A percentile compares a stretch with the other conserved stretches of the same genome.
Conservation (phyloP, 2,797 vertebrate genomes). For the Microcaecilia unicolor region DNA sequence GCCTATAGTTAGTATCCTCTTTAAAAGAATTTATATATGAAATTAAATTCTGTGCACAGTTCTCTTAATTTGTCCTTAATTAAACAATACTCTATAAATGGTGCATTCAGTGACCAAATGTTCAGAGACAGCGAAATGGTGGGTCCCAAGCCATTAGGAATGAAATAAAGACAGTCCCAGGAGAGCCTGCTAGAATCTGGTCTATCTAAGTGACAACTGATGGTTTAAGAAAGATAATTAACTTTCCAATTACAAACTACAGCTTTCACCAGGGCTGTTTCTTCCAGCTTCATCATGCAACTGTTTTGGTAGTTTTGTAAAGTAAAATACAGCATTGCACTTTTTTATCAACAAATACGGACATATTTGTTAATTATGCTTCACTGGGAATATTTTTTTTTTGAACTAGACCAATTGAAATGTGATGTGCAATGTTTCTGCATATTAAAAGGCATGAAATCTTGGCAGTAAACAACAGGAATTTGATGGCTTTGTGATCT, state of each 20-base stretch:
- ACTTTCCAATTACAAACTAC: slow-evolving; percentile 88
- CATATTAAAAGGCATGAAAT: slow-evolving; percentile 24
- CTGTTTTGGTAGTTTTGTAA: slow-evolving; percentile 47
- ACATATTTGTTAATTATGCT: no score
- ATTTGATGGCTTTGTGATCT: slow-evolving; percentile 12
- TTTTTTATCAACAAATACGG: no score
- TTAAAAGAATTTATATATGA: slow-evolving; percentile 83
- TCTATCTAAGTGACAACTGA: slow-evolving; percentile 88
- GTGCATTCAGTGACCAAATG: slow-evolving; percentile 83
- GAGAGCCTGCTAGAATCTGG: slow-evolving; percentile 70
- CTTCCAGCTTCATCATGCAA: slow-evolving; percentile 55
- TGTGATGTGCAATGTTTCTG: slow-evolving; percentile 26
- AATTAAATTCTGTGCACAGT: slow-evolving; percentile 86
- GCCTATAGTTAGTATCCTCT: slow-evolving; percentile 75
- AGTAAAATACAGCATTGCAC: slow-evolving; percentile 40
- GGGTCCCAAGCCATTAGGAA: slow-evolving; percentile 76
- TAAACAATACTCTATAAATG: slow-evolving; percentile 92
- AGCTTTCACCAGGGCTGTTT: slow-evolving; percentile 67
- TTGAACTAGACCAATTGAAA: slow-evolving; percentile 42
- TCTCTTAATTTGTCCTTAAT: slow-evolving; percentile 92
- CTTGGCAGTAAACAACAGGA: slow-evolving; percentile 12
- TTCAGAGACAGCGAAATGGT: slow-evolving; percentile 71
- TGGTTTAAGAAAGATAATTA: slow-evolving; percentile 95
- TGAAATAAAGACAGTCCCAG: slow-evolving; percentile 71
- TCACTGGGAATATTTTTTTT: slow-evolving; percentile 38